phyloP scores from a whole-genome alignment of 2,888 invertebrate species.

The Neoscelio sp. region DNA sequence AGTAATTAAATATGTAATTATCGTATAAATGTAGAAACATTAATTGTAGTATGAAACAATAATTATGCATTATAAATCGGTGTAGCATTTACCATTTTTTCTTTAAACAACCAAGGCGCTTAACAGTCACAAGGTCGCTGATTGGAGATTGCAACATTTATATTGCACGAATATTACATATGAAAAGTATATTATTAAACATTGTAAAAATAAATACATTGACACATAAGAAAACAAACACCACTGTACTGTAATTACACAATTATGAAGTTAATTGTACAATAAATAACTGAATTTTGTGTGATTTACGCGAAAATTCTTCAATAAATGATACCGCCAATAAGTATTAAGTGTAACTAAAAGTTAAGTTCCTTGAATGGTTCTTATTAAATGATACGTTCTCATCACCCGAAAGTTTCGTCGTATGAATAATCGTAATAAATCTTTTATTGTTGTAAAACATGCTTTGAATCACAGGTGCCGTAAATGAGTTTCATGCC shows the following conservation, averaged over 20 bases:
- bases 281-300: conserved; percentile 15
- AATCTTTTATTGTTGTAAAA: conserved; percentile 43
- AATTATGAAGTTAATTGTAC: conserved; percentile 2
- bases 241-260: neutral
- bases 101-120: too few relatives aligned
- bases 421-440: conserved; percentile 33
- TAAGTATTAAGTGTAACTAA: conserved; percentile 2
- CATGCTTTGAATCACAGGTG: conserved; percentile 34
- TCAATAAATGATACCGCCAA: conserved; percentile 11
- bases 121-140: too few relatives aligned
- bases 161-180: too few relatives aligned
- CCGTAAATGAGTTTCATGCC: conserved; percentile 41
- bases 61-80: too few relatives aligned
- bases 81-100: too few relatives aligned
- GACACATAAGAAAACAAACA: neutral
- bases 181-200: too few relatives aligned
- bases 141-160: too few relatives aligned
- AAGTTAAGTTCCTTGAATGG: conserved; percentile 9
- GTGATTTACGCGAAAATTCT: neutral
- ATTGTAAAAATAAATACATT: too few relatives aligned
- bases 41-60: too few relatives aligned
- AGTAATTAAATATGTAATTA: too few relatives aligned
- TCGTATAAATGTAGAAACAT: too few relatives aligned
- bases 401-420: conserved; percentile 9
- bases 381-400: conserved; percentile 25